Evolutionary conservation across 2,113 vertebrate species (phyloP).

Genomic region (Scopus umbretta): DNA sequence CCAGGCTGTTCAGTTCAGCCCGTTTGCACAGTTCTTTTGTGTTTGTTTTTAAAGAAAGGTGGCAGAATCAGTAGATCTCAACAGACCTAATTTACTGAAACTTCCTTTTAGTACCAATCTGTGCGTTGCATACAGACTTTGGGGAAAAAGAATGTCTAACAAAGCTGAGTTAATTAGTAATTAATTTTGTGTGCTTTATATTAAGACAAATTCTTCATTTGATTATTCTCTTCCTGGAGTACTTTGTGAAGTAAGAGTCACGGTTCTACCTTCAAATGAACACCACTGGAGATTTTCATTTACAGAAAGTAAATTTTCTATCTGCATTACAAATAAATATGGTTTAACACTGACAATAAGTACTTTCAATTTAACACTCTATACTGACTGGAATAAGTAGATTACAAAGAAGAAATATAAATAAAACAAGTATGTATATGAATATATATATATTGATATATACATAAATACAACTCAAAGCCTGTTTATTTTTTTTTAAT

Average conservation of each 20-base stretch:
- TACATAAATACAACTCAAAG: not conserved
- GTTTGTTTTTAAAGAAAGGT: not conserved
- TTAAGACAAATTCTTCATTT: slow-evolving; percentile 4
- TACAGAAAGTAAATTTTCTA: not conserved
- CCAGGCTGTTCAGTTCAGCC: not conserved
- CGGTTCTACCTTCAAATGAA: not conserved
- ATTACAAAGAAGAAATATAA: not conserved
- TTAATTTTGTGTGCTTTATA: not conserved
- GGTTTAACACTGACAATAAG: not conserved
- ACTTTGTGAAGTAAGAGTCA: not conserved
- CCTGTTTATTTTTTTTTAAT: not conserved
- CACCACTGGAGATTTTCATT: not conserved
- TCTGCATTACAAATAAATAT: not conserved
- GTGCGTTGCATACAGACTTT: not conserved
- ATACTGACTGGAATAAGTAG: not conserved
- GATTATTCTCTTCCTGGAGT: not conserved
- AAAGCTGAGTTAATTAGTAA: not conserved
- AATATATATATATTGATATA: not conserved
- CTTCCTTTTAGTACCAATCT: not conserved
- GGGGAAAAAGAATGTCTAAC: not conserved
- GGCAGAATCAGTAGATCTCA: not conserved
- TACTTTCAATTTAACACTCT: not conserved
- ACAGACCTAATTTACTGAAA: not conserved
- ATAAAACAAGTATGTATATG: not conserved
- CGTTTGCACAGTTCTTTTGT: not conserved